Base-by-base conservation (phyloP, 2,888 invertebrate genomes). In the Dynastes maya region DNA sequence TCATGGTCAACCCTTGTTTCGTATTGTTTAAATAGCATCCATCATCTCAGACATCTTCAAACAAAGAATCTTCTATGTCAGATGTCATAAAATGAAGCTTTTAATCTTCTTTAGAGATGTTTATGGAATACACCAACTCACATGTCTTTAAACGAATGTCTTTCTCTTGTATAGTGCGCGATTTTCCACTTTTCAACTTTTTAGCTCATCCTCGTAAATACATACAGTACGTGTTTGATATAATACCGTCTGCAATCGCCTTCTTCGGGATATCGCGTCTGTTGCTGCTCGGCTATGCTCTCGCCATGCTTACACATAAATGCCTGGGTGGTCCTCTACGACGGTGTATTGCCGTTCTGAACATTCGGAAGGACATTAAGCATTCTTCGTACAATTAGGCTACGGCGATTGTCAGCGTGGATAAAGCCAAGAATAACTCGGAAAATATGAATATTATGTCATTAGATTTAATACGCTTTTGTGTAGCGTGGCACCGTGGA, bases 291-390 rank as follows among this genome's bases (percentile, higher is more conserved):
- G 45, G 45, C 45, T 45, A 45, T 45, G 9, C 32, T 5, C 45
- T 8, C 45, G 45, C 45, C 2, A 45, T 45, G 8, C 68, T 37
- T 6, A 37, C 32, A 11, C 11, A 45, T 45, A 45, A 45, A 67
- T 77, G 76, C 78, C 80, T 81, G 81, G 81, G 81, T 81, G 81
- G 81, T 81, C 81, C 77, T 61, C 78, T 51, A 72, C 71, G 55
- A 71, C 61, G 49, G 67, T 51, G 65, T 78, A 8, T 45, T 45
- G 72, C 58, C 53, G 67, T 63, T 45, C 68, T 9, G 68, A 74
- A 64, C 76, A 74, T 78, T 77, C 80, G 71, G 77, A 61, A 11
- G 74, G 77, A 78, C 80, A 77, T 80, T 80, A 80, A 80, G 78
- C 65, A 70, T 58, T 80, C 76, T 80, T 68, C 71, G 78, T 78